Base-by-base conservation (phyloP, 1,140 invertebrate species). In the Anastatus disparis region DNA sequence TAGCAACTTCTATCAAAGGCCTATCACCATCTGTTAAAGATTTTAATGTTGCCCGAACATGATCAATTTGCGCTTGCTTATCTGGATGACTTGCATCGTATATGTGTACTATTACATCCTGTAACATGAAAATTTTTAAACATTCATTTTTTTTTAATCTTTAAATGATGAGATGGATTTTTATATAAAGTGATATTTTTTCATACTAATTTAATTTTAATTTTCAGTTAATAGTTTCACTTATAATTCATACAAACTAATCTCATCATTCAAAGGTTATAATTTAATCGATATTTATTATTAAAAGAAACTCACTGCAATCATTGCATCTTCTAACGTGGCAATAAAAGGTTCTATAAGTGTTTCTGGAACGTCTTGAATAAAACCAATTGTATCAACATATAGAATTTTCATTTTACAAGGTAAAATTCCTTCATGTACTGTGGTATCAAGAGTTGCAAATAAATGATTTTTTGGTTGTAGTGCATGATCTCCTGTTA, bases 321-420 rank as follows among this genome's bases (percentile, higher is more conserved):
- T 78, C 72, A 91, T 82, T 1, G 91, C 93, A 89, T 97, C 95
- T 80, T 95, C 92, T 38, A 97, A 81, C 1, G 96, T 97, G 6
- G 92, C 92, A 56, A 89, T 84, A 84, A 97, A 97, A 44, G 95
- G 93, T 73, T 93, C 91, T 50, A 97, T 91, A 20, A 97, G 86
- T 64, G 87, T 88, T 24, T 91, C 91, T 0, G 95, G 96, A 66
- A 97, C 91, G 82, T 97, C 90, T 20, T 94, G 92, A 79, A 97
- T 95, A 81, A 97, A 97, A 3, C 96, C 96, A 44, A 97, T 93
- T 0, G 96, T 97, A 83, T 97, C 96, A 40, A 96, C 88, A 77
- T 91, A 95, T 0, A 95, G 81, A 22, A 93, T 88, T 77, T 90
- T 87, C 56, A 94, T 77, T 74, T 87, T 90, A 59, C 88, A 91